Base-by-base conservation (phyloP, 1,140 invertebrate species). In the Drosophila prosaltans region DNA sequence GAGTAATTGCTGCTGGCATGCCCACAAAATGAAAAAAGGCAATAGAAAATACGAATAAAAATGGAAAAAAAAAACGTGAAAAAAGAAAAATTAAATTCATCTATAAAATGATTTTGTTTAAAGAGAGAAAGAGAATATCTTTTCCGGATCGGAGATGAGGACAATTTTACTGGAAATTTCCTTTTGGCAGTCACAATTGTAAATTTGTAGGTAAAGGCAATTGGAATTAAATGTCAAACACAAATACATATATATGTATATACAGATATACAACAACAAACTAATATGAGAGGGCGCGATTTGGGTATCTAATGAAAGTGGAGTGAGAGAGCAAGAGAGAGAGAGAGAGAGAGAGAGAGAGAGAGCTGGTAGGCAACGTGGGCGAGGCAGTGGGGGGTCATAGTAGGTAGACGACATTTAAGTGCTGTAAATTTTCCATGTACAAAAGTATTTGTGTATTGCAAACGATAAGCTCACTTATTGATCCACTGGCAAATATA, bases 361-460 rank as follows among this genome's bases (percentile, higher is more conserved):
- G 16, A 16, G 16, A 16, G 0, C 16, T 16, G 16, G 16, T 16
- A 16, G 16, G 16, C 16, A 16, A 16, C 16, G 40, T 10, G 10
- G 40, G 40, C 3, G 10, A 9, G 40, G 41, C 1, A n/a, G 41
- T 0, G 8, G 45, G 21, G 45, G 2, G 40, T 36, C 6, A 36
- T 36, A 7, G 32, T 63, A 43, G 69, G 65, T 72, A 74, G 78
- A 67, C 68, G 58, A 68, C 76, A 79, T 74, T 75, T 79, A 84
- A 84, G 80, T 77, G 73, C 80, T 70, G 83, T 82, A 88, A 86
- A 86, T 88, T 77, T 80, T 55, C 76, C 69, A 78, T 88, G 79
- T 80, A 63, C 80, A 83, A 82, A 78, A 86, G 83, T 86, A 86
- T 88, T 88, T 88, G 83, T 88, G 80, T 86, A 88, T 83, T 88